These are phyloP conservation scores for Ptilonorhynchus violaceus DNA, from an alignment of 2,113 vertebrate genomes.

Conservation along the genomic window DNA sequence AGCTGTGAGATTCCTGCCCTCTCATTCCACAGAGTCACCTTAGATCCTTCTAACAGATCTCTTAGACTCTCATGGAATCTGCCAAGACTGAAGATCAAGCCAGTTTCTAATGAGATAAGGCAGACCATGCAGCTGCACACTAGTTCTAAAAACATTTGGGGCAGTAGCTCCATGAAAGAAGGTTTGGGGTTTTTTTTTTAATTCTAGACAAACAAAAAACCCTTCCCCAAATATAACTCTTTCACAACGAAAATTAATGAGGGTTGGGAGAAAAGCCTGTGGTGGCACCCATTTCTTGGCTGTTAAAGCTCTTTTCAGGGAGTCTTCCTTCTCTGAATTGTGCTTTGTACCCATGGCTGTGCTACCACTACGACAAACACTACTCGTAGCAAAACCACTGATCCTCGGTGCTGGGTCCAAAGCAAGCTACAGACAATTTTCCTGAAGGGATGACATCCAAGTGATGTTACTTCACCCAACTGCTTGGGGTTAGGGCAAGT, in stretches of 20 bases:
- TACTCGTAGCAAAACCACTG: not conserved
- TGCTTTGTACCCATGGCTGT: not conserved
- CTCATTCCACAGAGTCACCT: not conserved
- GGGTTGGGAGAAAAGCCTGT: not conserved
- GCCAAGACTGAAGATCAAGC: not conserved
- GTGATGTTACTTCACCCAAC: not conserved
- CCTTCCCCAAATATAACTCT: not conserved
- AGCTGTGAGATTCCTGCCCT: not conserved
- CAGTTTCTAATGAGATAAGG: not conserved
- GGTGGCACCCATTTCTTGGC: not conserved
- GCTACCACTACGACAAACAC: not conserved
- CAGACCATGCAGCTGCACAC: rapidly evolving
- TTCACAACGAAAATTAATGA: not conserved
- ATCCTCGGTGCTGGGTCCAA: not conserved
- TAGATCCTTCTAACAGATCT: not conserved
- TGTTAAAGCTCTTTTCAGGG: not conserved
- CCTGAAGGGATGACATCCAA: not conserved
- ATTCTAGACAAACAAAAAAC: not conserved
- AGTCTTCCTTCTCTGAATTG: not conserved
- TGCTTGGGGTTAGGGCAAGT: not conserved
- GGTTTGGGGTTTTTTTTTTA: not conserved
- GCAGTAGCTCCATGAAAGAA: not conserved
- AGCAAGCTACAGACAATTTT: not conserved
- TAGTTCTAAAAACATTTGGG: not conserved
- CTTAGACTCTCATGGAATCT: not conserved